phyloP scores from a whole-genome alignment of 2,113 vertebrate species.

The Pyxicephalus adspersus region DNA sequence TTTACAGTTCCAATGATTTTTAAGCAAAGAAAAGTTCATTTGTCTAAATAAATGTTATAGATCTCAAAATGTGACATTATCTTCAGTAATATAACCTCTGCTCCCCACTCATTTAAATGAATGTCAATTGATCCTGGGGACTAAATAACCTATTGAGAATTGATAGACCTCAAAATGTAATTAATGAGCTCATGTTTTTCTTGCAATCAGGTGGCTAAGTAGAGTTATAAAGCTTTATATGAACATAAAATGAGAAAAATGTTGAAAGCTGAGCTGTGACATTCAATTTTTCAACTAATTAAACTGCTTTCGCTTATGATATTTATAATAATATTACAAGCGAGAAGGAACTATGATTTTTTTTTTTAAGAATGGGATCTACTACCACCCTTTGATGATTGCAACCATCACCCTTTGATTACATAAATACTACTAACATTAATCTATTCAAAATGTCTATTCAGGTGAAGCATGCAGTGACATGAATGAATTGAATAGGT shows the following conservation, averaged over 20 bases:
- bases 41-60: not conserved
- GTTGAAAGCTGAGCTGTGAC: not conserved
- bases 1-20: not conserved
- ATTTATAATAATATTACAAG: not conserved
- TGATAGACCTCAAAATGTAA: not conserved
- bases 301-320: not conserved
- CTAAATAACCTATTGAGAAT: not conserved
- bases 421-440: no score
- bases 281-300: not conserved
- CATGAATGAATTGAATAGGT: no score
- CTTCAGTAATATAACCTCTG: not conserved
- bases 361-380: no score
- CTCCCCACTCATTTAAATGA: constrained; percentile 7
- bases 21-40: not conserved
- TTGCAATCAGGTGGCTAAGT: not conserved
- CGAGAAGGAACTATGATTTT: no score
- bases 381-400: no score
- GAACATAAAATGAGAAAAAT: not conserved
- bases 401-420: no score
- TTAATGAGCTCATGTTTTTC: constrained; percentile 5
- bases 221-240: not conserved
- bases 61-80: constrained; percentile 26
- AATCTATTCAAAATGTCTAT: no score
- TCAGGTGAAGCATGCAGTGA: no score
- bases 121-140: constrained; percentile 22